Evolutionary conservation across 2,888 invertebrate genomes (phyloP).

Genomic region (Linnaemya tessellans): DNA sequence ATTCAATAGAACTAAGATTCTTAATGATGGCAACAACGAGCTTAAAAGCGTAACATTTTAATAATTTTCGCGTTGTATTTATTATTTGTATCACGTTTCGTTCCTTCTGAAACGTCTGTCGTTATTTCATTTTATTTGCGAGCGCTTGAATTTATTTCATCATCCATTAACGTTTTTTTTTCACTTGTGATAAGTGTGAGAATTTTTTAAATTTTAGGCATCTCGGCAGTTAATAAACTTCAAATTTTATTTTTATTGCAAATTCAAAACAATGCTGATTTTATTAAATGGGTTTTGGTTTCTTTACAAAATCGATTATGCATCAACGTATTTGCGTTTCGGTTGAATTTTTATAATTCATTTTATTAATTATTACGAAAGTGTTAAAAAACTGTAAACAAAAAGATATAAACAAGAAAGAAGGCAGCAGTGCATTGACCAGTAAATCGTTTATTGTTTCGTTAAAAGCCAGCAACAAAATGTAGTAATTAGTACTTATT

Average conservation of each 20-base stretch:
- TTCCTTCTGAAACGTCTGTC: background rate
- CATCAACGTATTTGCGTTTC: constrained; percentile 30
- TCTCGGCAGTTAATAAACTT: constrained; percentile 3
- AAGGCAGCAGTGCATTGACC: constrained; percentile 44
- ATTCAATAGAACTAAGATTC: constrained; percentile 8
- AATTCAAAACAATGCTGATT: constrained; percentile 8
- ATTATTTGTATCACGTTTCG: constrained; percentile 25
- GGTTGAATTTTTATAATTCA: constrained; percentile 18
- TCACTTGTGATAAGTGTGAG: constrained; percentile 55
- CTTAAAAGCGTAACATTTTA: constrained; percentile 2
- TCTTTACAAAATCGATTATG: constrained; percentile 41
- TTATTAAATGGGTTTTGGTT: constrained; percentile 31
- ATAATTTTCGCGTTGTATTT: background rate
- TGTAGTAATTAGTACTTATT: background rate
- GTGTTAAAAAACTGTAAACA: constrained; percentile 11
- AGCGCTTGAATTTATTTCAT: constrained; percentile 10
- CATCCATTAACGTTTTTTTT: constrained; percentile 40
- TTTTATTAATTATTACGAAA: constrained; percentile 31
- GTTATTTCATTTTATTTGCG: background rate
- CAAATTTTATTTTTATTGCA: constrained; percentile 22
- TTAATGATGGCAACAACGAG: background rate
- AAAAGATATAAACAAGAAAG: constrained; percentile 32
- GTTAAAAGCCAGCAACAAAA: constrained; percentile 2
- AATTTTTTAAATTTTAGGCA: constrained; percentile 35
- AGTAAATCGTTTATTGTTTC: constrained; percentile 31